Base-by-base conservation (phyloP, 2,113 vertebrate species). In the Lathamus discolor region DNA sequence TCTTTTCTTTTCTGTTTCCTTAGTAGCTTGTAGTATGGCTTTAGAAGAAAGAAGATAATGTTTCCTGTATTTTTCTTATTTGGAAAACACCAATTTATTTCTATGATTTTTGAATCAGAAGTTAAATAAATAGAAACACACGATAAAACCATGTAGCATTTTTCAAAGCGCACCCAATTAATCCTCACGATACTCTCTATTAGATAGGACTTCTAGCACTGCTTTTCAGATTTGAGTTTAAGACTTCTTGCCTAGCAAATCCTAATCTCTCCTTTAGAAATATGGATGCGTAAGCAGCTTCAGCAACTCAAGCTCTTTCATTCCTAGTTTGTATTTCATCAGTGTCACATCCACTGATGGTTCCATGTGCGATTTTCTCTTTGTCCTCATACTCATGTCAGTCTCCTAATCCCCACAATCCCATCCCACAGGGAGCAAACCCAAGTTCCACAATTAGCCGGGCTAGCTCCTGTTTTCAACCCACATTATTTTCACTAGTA, bases 121-220 rank as follows among this genome's bases (percentile, higher is more conserved):
- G 31, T 86, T 54, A 81, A 92, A 87, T 79, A 95, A 96, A 88
- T 61, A 84, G 73, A 88, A 94, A 87, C 51, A 62, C 43, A 29
- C 41, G 28, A 93, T 79, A 92, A 94, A 92, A 73, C 66, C 54
- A 52, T 31, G 41, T 20, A 79, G 22, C 29, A 29, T 11, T 93
- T 89, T 73, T 74, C 87, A 94, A 93, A 92, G 85, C 31, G 41
- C 7, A 82, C 28, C 13, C 0, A 83, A 73, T 95, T 95, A 95
- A 83, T 93, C 54, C 52, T 77, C 20, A 88, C 67, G 92, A 52
- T 80, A 77, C 13, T 69, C 15, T 69, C 23, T 74, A 67, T 46
- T 69, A 61, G 52, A 91, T 22, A 59, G 74, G 39, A 76, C 54
- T 94, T 87, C 69, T 95, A 95, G 92, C 94, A n/a, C 57, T 11